A percentile compares a stretch with the other conserved stretches of the same genome.
Evolutionary conservation across 2,888 invertebrate species (phyloP).

Genomic region (Podotricha telesiphe): DNA sequence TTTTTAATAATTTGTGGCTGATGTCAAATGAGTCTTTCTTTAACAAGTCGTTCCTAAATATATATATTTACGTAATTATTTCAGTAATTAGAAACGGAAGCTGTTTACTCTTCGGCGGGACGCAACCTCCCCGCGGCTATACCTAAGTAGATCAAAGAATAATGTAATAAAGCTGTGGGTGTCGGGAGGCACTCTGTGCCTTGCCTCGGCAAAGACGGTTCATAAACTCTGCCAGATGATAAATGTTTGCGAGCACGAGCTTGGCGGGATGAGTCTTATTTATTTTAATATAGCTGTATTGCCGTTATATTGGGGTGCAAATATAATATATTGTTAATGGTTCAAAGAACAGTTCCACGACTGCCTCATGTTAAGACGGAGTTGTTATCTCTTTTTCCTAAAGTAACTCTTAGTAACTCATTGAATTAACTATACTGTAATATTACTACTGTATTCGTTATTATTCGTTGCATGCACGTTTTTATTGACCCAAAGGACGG

Average conservation of each 20-base stretch:
- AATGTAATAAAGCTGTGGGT: constrained; percentile 22
- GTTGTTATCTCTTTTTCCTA: too few relatives aligned
- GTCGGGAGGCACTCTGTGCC: constrained; percentile 7
- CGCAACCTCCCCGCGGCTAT: constrained; percentile 16
- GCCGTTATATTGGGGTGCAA: background rate
- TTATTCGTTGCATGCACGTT: too few relatives aligned
- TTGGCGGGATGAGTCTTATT: background rate
- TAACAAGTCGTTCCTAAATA: background rate
- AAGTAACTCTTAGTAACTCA: too few relatives aligned
- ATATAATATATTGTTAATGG: background rate
- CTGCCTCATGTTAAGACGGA: background rate
- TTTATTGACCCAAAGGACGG: too few relatives aligned
- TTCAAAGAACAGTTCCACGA: background rate
- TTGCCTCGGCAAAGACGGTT: background rate
- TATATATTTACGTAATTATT: constrained; percentile 9
- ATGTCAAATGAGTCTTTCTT: background rate
- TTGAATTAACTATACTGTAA: too few relatives aligned
- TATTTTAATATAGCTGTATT: background rate
- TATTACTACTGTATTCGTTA: too few relatives aligned
- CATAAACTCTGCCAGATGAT: background rate
- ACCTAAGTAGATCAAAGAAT: constrained; percentile 26
- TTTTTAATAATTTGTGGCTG: background rate
- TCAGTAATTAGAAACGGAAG: constrained; percentile 18
- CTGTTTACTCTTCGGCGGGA: constrained; percentile 22
- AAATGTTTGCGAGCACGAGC: constrained; percentile 5